phyloP scores from a whole-genome alignment of 2,888 invertebrate species.

The Scaeva pyrastri region DNA sequence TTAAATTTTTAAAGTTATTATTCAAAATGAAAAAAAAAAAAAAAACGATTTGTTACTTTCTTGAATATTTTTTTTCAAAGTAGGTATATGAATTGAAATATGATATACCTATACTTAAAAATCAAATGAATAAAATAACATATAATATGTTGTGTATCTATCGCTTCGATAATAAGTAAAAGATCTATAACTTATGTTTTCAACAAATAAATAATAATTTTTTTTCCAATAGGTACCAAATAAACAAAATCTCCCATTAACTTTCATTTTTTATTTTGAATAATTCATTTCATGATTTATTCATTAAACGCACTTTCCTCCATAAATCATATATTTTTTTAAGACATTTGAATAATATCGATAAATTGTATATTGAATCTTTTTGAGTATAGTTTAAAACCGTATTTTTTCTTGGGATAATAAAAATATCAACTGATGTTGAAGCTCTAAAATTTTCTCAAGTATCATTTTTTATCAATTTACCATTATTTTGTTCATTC shows the following conservation, averaged over 20 bases:
- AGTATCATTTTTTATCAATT: constrained; percentile 28
- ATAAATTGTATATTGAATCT: constrained; percentile 15
- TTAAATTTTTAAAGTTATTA: too few species aligned
- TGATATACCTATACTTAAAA: too few species aligned
- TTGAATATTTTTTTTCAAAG: too few species aligned
- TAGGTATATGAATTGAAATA: too few species aligned
- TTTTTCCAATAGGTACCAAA: neutral
- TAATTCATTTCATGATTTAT: constrained; percentile 16
- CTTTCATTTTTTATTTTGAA: neutral
- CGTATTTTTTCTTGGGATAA: neutral
- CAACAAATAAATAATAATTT: too few species aligned
- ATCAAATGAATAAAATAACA: too few species aligned
- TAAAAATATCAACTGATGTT: neutral
- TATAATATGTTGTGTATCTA: too few species aligned
- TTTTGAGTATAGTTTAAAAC: constrained; percentile 8
- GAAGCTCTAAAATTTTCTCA: neutral
- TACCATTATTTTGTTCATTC: constrained; percentile 15
- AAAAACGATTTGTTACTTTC: too few species aligned
- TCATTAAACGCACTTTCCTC: neutral
- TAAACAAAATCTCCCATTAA: neutral
- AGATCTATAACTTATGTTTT: too few species aligned
- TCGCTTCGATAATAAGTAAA: too few species aligned
- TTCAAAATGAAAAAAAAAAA: too few species aligned
- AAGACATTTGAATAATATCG: neutral
- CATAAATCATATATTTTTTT: neutral